These are phyloP conservation scores for Periophthalmus modestus DNA, from an alignment of 2,113 vertebrate genomes.

Conservation along the genomic window DNA sequence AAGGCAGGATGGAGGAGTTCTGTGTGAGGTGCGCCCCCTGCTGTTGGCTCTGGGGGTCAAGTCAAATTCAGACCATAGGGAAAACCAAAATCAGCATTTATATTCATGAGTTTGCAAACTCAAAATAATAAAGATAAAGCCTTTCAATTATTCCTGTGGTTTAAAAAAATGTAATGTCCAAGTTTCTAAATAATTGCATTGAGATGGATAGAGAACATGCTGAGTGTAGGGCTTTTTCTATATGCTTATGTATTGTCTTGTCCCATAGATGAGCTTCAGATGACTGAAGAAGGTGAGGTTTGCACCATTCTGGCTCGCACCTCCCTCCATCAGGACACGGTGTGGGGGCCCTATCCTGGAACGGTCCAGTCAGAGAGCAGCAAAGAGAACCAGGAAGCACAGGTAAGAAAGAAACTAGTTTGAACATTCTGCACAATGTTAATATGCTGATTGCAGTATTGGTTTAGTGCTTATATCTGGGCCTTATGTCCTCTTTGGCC, in stretches of 20 bases:
- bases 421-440: too few species aligned
- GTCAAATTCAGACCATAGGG: neutral
- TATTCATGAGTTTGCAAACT: too few species aligned
- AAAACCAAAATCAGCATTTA: neutral
- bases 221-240: too few species aligned
- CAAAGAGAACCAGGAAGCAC: slow-evolving; percentile 36
- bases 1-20: slow-evolving; percentile 25
- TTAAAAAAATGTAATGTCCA: too few species aligned
- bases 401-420: slow-evolving; percentile 50
- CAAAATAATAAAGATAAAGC: too few species aligned
- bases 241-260: neutral
- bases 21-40: slow-evolving; percentile 64
- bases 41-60: slow-evolving; percentile 40
- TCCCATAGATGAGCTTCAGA: slow-evolving; percentile 78
- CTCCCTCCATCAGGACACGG: slow-evolving; percentile 76
- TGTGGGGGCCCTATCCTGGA: slow-evolving; percentile 88
- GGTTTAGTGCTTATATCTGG: too few species aligned
- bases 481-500: neutral
- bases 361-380: slow-evolving; percentile 75
- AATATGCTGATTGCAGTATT: too few species aligned
- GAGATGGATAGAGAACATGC: too few species aligned
- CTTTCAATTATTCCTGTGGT: too few species aligned
- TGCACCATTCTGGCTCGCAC: slow-evolving; percentile 69
- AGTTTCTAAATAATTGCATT: too few species aligned
- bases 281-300: slow-evolving; percentile 63